Evolutionary conservation across 2,113 vertebrate species (phyloP).

Genomic region (Phalacrocorax brasilianus): DNA sequence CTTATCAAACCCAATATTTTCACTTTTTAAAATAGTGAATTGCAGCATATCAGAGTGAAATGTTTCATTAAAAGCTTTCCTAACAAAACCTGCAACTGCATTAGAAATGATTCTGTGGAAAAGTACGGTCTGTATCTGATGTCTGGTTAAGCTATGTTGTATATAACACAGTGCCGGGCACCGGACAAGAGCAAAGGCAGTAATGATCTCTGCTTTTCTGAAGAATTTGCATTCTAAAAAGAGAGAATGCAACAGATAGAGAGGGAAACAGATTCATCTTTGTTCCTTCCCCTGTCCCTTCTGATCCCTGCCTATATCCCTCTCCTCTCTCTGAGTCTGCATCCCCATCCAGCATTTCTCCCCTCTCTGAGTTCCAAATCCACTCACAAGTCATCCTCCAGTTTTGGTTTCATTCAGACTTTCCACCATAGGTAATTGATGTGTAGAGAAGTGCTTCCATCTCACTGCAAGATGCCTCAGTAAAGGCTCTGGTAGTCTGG

Average conservation of each 20-base stretch:
- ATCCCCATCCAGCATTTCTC: not conserved
- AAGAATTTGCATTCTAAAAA: conserved; percentile 2
- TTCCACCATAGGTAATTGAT: not conserved
- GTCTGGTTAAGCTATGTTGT: not conserved
- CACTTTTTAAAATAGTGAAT: not conserved
- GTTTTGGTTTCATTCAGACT: not conserved
- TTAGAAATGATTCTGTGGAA: not conserved
- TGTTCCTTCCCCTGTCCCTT: not conserved
- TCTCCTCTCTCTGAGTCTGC: not conserved
- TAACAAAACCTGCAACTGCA: not conserved
- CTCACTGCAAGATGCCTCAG: not conserved
- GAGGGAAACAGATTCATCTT: not conserved
- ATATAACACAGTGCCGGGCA: not conserved
- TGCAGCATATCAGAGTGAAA: not conserved
- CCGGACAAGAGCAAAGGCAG: not conserved
- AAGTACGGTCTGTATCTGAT: not conserved
- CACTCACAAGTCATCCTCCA: not conserved
- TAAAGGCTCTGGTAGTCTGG: not conserved
- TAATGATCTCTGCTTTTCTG: not conserved
- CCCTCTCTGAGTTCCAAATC: not conserved
- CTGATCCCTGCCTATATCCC: not conserved
- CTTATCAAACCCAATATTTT: not conserved
- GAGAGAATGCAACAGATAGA: not conserved
- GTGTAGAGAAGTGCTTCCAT: not conserved
- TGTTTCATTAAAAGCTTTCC: not conserved